Evolutionary conservation across 2,113 vertebrate species (phyloP).

Genomic region (Grammomys surdaster): DNA sequence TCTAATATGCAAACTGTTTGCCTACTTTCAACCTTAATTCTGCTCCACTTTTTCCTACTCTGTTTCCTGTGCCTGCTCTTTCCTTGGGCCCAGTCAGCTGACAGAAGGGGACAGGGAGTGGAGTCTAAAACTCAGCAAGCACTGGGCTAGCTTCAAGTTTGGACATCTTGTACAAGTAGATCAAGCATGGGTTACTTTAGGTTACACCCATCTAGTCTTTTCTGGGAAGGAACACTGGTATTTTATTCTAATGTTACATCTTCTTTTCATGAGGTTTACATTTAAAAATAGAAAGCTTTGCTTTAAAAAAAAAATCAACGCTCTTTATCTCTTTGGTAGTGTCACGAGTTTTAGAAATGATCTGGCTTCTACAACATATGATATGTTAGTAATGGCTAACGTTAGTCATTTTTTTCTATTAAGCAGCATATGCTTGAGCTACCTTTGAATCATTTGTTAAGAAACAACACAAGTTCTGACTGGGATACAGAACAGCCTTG

Average conservation of each 20-base stretch:
- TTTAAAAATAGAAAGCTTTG: constrained; percentile 47
- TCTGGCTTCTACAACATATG: constrained; percentile 37
- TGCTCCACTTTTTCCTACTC: background rate
- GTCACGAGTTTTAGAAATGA: constrained; percentile 25
- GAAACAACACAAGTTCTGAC: background rate
- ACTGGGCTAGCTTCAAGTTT: background rate
- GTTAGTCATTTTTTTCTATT: background rate
- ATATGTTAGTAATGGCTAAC: constrained; percentile 17
- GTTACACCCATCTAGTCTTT: background rate
- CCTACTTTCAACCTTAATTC: constrained; percentile 34
- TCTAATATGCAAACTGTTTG: background rate
- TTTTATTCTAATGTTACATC: constrained; percentile 35
- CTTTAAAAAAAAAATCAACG: background rate
- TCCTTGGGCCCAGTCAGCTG: background rate
- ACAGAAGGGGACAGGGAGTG: background rate
- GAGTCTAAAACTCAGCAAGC: background rate
- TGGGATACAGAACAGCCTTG: background rate
- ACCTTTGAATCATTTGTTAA: constrained; percentile 24
- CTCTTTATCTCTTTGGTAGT: constrained; percentile 35
- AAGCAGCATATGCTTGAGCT: background rate
- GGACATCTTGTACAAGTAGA: background rate
- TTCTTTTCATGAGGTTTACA: constrained; percentile 15
- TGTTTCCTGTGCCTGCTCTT: background rate
- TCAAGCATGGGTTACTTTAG: background rate
- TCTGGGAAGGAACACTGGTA: constrained; percentile 3